Evolutionary conservation across 1,140 invertebrate species (phyloP).

Genomic region (Megalopta genalis): DNA sequence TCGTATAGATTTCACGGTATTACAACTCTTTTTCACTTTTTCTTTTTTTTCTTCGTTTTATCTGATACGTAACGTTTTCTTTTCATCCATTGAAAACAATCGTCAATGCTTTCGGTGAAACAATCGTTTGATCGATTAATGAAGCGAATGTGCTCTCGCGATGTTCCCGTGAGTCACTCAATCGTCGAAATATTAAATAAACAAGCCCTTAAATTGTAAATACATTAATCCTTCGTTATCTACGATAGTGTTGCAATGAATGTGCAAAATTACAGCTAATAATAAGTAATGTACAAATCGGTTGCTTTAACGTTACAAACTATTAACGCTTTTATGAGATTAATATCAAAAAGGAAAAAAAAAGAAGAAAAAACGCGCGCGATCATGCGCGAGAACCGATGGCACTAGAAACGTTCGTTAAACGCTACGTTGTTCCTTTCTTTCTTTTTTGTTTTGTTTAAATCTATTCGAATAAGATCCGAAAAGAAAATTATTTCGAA

Average conservation of each 20-base stretch:
- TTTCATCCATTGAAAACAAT: not conserved
- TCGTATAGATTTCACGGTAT: not conserved
- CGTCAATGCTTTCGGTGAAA: not conserved
- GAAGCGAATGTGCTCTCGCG: no score
- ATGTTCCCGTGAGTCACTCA: conserved; percentile 22
- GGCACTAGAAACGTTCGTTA: conserved; percentile 13
- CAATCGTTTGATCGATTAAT: not conserved
- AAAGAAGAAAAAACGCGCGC: no score
- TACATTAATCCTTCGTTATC: conserved; percentile 3
- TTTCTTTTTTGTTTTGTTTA: no score
- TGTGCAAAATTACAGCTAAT: conserved; percentile 5
- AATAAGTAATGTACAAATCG: conserved; percentile 31
- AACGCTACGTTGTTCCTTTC: no score
- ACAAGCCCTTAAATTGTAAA: conserved; percentile 1
- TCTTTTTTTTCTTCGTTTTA: not conserved
- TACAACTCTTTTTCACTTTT: not conserved
- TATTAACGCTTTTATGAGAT: conserved; percentile 1
- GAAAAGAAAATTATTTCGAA: no score
- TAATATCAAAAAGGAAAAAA: conserved; percentile 7
- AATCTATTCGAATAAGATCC: no score
- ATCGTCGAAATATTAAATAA: not conserved
- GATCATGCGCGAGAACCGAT: conserved; percentile 13
- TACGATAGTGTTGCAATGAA: not conserved
- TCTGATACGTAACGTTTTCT: not conserved
- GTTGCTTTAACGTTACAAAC: not conserved